Evolutionary conservation across 2,113 vertebrate species (phyloP).

Genomic region (Scomber japonicus): DNA sequence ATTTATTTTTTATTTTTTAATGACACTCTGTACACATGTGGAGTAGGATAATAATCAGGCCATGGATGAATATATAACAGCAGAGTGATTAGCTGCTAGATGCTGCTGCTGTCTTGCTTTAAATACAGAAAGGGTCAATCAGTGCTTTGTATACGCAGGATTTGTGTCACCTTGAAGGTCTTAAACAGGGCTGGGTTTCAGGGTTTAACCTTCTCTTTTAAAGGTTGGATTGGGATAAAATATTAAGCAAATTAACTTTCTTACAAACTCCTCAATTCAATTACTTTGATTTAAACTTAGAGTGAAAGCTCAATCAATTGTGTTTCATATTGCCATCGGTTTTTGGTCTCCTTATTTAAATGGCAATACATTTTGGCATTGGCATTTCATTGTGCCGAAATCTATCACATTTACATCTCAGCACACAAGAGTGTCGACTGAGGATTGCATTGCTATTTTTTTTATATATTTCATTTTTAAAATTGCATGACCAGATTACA

Average conservation of each 20-base stretch:
- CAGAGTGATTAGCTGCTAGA: neutral
- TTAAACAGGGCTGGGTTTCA: neutral
- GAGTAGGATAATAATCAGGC: conserved; percentile 25
- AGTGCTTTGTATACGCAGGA: neutral
- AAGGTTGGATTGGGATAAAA: neutral
- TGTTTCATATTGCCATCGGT: no score
- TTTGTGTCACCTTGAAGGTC: conserved; percentile 21
- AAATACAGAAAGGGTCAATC: neutral
- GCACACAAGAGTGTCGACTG: no score
- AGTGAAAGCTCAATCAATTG: no score
- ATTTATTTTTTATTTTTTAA: conserved; percentile 38
- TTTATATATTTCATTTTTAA: no score
- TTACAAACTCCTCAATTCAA: no score
- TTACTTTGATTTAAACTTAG: no score
- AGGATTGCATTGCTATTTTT: no score
- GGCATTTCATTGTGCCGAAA: no score
- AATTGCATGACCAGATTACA: no score
- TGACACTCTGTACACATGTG: conserved; percentile 10
- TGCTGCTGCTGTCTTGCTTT: neutral
- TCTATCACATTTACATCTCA: no score
- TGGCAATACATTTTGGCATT: no score
- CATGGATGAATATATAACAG: neutral
- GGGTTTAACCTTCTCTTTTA: neutral
- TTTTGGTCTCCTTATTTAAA: no score
- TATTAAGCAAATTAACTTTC: neutral